A percentile compares a stretch with the other conserved stretches of the same genome.
phyloP scores from a whole-genome alignment of 2,113 vertebrate species.

The Pitta sordida region DNA sequence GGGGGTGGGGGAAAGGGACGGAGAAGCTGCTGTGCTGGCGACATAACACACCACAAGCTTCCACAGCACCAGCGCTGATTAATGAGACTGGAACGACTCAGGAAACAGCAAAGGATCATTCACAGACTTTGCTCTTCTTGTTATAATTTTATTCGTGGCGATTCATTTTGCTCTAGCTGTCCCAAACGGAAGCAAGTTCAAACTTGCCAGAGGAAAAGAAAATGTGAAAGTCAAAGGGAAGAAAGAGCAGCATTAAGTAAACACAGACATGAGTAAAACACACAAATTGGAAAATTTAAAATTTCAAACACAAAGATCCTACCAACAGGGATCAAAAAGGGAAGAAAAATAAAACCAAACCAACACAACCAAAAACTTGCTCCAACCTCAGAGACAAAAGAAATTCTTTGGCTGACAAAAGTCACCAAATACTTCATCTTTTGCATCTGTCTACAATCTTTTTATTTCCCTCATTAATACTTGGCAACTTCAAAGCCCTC shows the following conservation, averaged over 20 bases:
- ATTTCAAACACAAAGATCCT: neutral
- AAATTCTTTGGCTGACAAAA: constrained; percentile 8
- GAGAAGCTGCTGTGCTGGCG: constrained; percentile 72
- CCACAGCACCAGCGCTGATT: constrained; percentile 85
- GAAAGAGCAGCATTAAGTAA: neutral
- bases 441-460: neutral
- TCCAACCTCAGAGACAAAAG: neutral
- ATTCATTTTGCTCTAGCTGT: constrained; percentile 32
- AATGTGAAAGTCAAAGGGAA: neutral
- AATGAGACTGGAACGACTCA: constrained; percentile 85
- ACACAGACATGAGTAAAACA: neutral
- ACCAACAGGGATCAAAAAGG: neutral
- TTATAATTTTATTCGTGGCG: constrained; percentile 50
- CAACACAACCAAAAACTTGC: neutral
- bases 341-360: neutral
- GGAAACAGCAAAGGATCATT: constrained; percentile 65
- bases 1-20: constrained; percentile 74
- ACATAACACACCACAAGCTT: constrained; percentile 82
- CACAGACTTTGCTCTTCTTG: constrained; percentile 67
- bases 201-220: neutral
- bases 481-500: neutral
- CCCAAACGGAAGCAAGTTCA: neutral
- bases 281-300: neutral
- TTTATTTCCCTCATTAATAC: neutral
- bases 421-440: neutral